A percentile compares a stretch with the other conserved stretches of the same genome.
Evolutionary conservation across 2,113 vertebrate genomes (phyloP).

Genomic region (Myrmophylax atrothorax): DNA sequence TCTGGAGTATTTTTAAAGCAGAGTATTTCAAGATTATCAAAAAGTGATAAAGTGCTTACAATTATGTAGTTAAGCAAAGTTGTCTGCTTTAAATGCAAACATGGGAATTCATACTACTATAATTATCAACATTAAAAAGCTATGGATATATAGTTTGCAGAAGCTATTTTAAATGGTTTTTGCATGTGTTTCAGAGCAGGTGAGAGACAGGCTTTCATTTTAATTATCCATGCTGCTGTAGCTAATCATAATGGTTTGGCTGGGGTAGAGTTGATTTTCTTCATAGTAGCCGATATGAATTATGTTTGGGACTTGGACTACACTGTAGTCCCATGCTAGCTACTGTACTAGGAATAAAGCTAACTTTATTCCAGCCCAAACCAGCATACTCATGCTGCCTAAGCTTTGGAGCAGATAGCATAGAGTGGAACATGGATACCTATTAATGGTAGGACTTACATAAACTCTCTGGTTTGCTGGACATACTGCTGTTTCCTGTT

Average conservation of each 20-base stretch:
- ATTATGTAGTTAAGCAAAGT: not conserved
- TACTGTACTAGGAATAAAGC: not conserved
- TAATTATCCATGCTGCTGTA: not conserved
- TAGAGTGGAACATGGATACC: not conserved
- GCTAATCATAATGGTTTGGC: not conserved
- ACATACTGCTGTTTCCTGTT: not conserved
- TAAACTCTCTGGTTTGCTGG: not conserved
- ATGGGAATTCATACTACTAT: not conserved
- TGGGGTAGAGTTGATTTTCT: not conserved
- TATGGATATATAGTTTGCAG: not conserved
- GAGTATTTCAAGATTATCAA: not conserved
- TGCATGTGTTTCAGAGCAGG: not conserved
- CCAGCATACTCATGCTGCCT: not conserved
- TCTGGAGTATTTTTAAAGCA: not conserved
- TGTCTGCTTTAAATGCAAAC: not conserved
- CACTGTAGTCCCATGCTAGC: fast-evolving
- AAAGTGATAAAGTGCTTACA: not conserved
- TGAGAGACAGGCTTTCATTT: not conserved
- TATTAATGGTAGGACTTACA: not conserved
- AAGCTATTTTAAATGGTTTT: not conserved
- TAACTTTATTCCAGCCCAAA: not conserved
- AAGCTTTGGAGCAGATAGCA: not conserved
- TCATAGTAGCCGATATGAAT: not conserved
- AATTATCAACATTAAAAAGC: not conserved
- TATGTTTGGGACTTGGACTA: not conserved